Base-by-base conservation (phyloP, 2,888 invertebrate species). In the Taphrorychus bicolor region DNA sequence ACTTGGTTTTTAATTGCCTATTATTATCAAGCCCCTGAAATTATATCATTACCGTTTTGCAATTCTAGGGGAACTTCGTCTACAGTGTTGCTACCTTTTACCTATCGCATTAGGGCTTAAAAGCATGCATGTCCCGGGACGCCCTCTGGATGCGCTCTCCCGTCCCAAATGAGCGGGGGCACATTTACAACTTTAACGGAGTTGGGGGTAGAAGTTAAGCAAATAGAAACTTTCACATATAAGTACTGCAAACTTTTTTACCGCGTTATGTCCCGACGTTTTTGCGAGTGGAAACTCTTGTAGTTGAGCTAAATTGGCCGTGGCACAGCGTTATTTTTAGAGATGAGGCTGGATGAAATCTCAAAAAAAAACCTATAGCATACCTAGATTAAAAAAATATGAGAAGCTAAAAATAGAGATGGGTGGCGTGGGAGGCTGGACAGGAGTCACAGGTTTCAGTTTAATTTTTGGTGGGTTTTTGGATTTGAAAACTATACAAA, bases 141-240 rank as follows among this genome's bases (percentile, higher is more conserved):
- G n/a, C n/a, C 9, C 32, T 9, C 9, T 7, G 32, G 3, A 32
- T 32, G 32, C 32, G 11, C 1, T 32, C 32, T 7, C 11, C 3
- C 2, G 32, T 14, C 18, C 18, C 18, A 9, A 45, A 45, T 18
- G 45, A 45, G 45, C 7, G 45, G 14, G 16, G 45, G 45, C 11
- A 45, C 18, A 45, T 45, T 45, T 18, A 45, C n/a, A 45, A 45
- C 1, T 45, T 45, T 45, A 45, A 16, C 16, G 45, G 45, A 14
- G 45, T 45, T 45, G 14, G 14, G 45, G n/a, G 16, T 3, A 45
- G 45, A 45, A 45, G 45, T 45, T 45, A 45, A 18, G 16, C 18
- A 45, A 45, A 45, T 7, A 45, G 18, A 45, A 45, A 18, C 45
- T 45, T 45, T 45, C 18, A 45, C 45, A 16, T 45, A 45, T 45